Percentiles rank a stretch among this genome's conserved stretches.
Conservation (phyloP, 2,797 vertebrate genomes). For the Tragelaphus eurycerus region DNA sequence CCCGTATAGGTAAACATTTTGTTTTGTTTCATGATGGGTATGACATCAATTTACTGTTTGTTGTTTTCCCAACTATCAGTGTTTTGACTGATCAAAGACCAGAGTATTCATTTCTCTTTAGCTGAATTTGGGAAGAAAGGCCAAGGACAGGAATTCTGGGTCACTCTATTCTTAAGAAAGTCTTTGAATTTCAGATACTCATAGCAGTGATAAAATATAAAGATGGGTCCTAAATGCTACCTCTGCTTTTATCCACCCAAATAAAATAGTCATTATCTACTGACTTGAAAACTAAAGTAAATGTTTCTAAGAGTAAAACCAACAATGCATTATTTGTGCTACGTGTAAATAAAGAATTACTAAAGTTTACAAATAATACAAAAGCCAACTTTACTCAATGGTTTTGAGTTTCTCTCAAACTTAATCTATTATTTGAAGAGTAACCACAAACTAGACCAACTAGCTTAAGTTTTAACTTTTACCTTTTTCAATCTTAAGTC, state of each 20-base stretch:
- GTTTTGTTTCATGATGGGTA: conserved; percentile 56
- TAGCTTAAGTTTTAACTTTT: conserved; percentile 34
- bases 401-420: not conserved
- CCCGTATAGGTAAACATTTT: conserved; percentile 60
- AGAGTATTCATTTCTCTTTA: conserved; percentile 41
- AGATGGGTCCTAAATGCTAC: not conserved
- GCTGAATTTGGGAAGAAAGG: conserved; percentile 24
- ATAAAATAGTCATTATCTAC: not conserved
- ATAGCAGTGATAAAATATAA: not conserved
- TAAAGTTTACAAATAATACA: not conserved
- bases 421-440: conserved; percentile 30
- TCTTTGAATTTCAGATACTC: not conserved
- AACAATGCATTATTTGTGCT: not conserved
- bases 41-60: conserved; percentile 33
- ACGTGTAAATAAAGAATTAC: not conserved
- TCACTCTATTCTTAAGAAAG: conserved; percentile 30
- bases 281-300: not conserved
- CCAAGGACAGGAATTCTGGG: not conserved
- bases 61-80: conserved; percentile 34
- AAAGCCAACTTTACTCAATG: not conserved
- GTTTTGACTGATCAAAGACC: conserved; percentile 56
- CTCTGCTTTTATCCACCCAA: not conserved
- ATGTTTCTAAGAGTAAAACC: not conserved
- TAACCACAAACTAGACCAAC: conserved; percentile 14
- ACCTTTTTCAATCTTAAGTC: not conserved